These are phyloP conservation scores for Caenorhabditis panamensis DNA, from an alignment of 2,888 invertebrate species.

Conservation along the genomic window DNA sequence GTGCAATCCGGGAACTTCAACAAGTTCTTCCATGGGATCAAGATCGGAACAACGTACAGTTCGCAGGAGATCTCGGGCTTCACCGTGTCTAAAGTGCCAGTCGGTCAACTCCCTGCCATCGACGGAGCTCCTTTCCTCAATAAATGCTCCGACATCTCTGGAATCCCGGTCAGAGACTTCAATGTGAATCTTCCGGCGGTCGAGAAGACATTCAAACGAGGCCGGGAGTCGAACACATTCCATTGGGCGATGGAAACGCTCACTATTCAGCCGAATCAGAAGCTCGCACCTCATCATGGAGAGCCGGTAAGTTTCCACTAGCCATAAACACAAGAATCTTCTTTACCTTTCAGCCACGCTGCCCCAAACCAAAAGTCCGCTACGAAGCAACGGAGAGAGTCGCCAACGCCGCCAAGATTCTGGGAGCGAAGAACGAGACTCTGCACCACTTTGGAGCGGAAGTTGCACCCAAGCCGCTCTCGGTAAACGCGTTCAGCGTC, in stretches of 20 bases:
- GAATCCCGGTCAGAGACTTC: neutral
- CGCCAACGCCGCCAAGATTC: neutral
- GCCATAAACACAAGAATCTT: neutral
- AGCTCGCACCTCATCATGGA: constrained; percentile 19
- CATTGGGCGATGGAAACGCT: neutral
- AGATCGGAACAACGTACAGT: constrained; percentile 1
- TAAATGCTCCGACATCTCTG: neutral
- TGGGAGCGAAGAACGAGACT: constrained; percentile 6
- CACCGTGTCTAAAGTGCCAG: neutral
- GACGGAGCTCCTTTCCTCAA: neutral
- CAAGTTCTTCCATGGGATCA: neutral
- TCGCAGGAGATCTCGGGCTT: neutral
- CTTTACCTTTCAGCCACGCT: neutral
- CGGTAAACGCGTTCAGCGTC: neutral
- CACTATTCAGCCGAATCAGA: constrained; percentile 6
- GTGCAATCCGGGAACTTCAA: neutral
- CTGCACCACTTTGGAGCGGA: neutral
- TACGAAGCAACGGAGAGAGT: neutral
- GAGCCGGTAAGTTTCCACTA: neutral
- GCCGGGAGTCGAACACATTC: neutral
- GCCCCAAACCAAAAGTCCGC: neutral
- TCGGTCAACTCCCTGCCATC: neutral
- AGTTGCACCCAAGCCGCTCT: constrained; percentile 3
- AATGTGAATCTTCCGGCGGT: neutral
- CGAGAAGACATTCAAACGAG: neutral